A percentile compares a stretch with the other conserved stretches of the same genome.
phyloP scores from a whole-genome alignment of 2,113 vertebrate genomes.

The Aegotheles bennettii region DNA sequence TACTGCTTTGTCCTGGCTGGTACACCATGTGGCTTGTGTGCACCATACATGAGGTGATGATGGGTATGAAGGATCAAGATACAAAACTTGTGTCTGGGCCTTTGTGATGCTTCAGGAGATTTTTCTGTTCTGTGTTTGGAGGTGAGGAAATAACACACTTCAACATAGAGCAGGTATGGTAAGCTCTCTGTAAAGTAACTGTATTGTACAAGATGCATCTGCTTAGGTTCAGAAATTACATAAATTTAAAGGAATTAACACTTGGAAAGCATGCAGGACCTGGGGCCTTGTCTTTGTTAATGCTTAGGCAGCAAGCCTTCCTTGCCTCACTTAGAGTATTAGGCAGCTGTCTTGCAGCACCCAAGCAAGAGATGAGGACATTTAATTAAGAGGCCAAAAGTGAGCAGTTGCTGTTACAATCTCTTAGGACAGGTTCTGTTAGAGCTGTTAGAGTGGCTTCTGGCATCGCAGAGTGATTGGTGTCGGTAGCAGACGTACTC shows the following conservation, averaged over 20 bases:
- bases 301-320: not conserved
- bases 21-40: accelerated
- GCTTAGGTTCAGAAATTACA: not conserved
- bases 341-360: not conserved
- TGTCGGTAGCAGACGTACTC: not conserved
- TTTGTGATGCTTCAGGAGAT: accelerated
- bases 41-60: accelerated
- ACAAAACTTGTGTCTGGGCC: not conserved
- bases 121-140: not conserved
- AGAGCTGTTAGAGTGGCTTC: not conserved
- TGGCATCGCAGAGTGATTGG: not conserved
- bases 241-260: not conserved
- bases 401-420: not conserved
- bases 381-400: not conserved
- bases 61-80: not conserved
- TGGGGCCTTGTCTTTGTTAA: not conserved
- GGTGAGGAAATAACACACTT: not conserved
- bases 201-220: not conserved
- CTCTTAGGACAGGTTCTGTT: not conserved
- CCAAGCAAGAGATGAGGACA: not conserved
- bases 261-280: not conserved
- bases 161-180: not conserved
- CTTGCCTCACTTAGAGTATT: not conserved
- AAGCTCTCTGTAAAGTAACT: not conserved
- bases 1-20: not conserved